These are phyloP conservation scores for Spatulosminthurus flaviceps DNA, from an alignment of 2,888 invertebrate species.

Conservation along the genomic window DNA sequence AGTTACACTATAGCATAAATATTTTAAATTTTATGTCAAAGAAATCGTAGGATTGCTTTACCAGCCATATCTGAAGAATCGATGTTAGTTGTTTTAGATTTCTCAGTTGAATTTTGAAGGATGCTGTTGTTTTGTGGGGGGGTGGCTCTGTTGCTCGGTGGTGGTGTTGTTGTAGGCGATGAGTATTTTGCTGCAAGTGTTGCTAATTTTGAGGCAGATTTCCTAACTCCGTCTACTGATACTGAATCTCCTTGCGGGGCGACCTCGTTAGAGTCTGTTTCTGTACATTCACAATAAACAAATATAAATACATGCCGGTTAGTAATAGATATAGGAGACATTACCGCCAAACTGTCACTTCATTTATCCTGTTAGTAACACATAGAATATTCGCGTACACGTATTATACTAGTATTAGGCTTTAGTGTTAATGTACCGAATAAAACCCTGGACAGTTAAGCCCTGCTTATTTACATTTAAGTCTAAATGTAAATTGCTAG, in stretches of 20 bases:
- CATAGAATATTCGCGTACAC: no score
- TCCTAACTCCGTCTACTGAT: conserved; percentile 11
- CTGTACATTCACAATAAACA: not conserved
- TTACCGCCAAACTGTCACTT: no score
- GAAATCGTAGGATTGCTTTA: not conserved
- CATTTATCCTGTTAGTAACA: no score
- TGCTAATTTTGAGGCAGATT: conserved; percentile 34
- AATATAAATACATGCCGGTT: not conserved
- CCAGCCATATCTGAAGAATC: conserved; percentile 36
- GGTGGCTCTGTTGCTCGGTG: not conserved
- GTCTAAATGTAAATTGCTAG: no score
- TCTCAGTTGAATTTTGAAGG: not conserved
- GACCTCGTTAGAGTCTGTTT: conserved; percentile 19
- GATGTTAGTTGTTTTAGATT: not conserved
- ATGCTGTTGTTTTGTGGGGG: not conserved
- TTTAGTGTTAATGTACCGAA: no score
- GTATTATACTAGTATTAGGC: no score
- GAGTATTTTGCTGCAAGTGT: conserved; percentile 22
- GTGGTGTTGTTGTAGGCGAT: not conserved
- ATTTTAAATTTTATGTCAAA: not conserved
- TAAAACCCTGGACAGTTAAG: no score
- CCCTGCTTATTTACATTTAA: no score
- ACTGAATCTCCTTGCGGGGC: conserved; percentile 29
- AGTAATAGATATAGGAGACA: no score
- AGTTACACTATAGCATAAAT: not conserved